Conservation (phyloP, 2,797 vertebrate genomes). For the Buceros bicornis region DNA sequence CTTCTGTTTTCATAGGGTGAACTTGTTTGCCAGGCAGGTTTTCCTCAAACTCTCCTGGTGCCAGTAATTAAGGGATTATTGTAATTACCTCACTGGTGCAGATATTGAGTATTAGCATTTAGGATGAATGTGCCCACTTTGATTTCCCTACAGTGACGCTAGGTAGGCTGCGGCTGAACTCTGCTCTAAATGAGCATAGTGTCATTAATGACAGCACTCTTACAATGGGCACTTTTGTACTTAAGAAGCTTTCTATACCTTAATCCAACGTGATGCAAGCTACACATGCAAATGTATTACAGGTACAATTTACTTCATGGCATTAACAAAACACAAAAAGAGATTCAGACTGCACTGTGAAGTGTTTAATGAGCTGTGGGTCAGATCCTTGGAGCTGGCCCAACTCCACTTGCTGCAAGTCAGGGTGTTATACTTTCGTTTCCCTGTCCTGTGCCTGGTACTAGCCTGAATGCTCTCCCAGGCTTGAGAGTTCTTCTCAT, state of each 20-base stretch:
- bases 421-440: neutral
- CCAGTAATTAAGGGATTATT: constrained; percentile 72
- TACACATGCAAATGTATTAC: constrained; percentile 30
- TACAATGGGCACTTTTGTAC: constrained; percentile 55
- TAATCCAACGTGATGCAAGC: constrained; percentile 64
- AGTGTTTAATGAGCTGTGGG: constrained; percentile 40
- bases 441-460: neutral
- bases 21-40: constrained; percentile 61
- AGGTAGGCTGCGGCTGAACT: constrained; percentile 41
- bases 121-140: constrained; percentile 45
- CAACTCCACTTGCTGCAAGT: neutral
- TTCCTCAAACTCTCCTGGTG: constrained; percentile 58
- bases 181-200: constrained; percentile 44
- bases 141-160: constrained; percentile 55
- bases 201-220: constrained; percentile 30
- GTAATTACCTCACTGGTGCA: constrained; percentile 55
- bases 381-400: neutral
- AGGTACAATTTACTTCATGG: constrained; percentile 39
- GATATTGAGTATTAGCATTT: constrained; percentile 35
- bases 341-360: neutral
- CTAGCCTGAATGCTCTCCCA: neutral
- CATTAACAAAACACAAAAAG: constrained; percentile 10
- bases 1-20: constrained; percentile 15
- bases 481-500: neutral
- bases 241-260: constrained; percentile 49